Percentiles rank a stretch among this genome's conserved stretches.
phyloP scores from a whole-genome alignment of 2,888 invertebrate genomes.

The Agrenia bidenticulata region DNA sequence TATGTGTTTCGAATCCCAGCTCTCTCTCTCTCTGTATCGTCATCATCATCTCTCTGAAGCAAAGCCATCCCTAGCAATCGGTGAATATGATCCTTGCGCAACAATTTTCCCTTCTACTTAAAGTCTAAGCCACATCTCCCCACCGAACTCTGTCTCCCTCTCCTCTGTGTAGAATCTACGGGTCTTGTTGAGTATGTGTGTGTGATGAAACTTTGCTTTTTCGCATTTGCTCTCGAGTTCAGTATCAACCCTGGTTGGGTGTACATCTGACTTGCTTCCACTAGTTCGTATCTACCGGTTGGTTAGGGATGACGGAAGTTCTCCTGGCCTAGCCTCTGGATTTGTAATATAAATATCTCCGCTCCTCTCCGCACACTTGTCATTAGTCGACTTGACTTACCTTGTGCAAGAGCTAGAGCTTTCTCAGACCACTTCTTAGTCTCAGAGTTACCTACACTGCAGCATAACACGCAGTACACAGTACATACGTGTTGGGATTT shows the following conservation, averaged over 20 bases:
- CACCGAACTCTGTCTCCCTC: background rate
- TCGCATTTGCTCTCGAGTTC: slow-evolving; percentile 39
- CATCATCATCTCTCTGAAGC: background rate
- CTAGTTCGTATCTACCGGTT: slow-evolving; percentile 51
- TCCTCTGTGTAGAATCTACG: background rate
- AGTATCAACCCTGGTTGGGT: background rate
- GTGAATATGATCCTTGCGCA: slow-evolving; percentile 50
- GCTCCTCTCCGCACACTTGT: slow-evolving; percentile 1
- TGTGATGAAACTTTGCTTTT: slow-evolving; percentile 51
- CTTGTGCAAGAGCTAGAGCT: slow-evolving; percentile 1
- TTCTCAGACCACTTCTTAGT: too few species aligned
- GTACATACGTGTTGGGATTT: too few species aligned
- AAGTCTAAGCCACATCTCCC: slow-evolving; percentile 23
- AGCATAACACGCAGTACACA: too few species aligned
- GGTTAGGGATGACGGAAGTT: slow-evolving; percentile 52
- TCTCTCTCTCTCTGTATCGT: too few species aligned
- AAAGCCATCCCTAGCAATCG: slow-evolving; percentile 26
- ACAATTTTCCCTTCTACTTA: slow-evolving; percentile 46
- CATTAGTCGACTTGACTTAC: slow-evolving; percentile 10
- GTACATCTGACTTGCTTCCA: slow-evolving; percentile 36
- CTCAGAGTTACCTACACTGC: too few species aligned
- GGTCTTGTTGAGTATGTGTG: background rate
- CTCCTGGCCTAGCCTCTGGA: slow-evolving; percentile 24
- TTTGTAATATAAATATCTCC: slow-evolving; percentile 15
- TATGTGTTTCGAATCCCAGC: background rate